Evolutionary conservation across 1,140 invertebrate species (phyloP).

Genomic region (Drosophila pandora): DNA sequence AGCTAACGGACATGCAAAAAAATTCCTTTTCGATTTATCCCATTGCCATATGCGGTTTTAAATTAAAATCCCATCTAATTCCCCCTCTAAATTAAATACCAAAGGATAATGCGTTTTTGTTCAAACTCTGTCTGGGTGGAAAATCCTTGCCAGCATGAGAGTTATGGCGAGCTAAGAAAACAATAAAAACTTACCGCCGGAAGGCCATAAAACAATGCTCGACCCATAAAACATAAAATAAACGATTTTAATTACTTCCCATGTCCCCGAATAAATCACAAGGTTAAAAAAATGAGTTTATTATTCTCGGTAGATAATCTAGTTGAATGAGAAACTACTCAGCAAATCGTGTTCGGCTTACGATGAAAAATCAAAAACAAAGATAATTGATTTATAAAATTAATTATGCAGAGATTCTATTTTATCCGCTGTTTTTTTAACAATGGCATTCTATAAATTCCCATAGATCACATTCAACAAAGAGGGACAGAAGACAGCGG

Average conservation of each 20-base stretch:
- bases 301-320: constrained; percentile 18
- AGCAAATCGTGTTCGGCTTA: neutral
- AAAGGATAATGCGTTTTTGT: constrained; percentile 12
- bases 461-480: constrained; percentile 32
- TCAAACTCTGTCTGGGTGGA: neutral
- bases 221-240: constrained; percentile 18
- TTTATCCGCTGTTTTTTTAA: neutral
- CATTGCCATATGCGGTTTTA: constrained; percentile 24
- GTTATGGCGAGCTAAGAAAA: neutral
- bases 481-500: constrained; percentile 31
- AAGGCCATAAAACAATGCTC: constrained; percentile 11
- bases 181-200: constrained; percentile 8
- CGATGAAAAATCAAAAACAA: constrained; percentile 9
- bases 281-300: too few species aligned
- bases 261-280: constrained; percentile 9
- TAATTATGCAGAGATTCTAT: neutral
- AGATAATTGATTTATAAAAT: constrained; percentile 11
- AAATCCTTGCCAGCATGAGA: neutral
- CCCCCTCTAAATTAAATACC: constrained; percentile 39
- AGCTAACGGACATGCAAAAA: constrained; percentile 42
- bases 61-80: constrained; percentile 58
- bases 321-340: constrained; percentile 1
- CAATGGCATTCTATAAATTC: constrained; percentile 12
- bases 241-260: constrained; percentile 31
- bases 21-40: constrained; percentile 43